Base-by-base conservation (phyloP, 2,888 invertebrate genomes). In the Hedya salicella region DNA sequence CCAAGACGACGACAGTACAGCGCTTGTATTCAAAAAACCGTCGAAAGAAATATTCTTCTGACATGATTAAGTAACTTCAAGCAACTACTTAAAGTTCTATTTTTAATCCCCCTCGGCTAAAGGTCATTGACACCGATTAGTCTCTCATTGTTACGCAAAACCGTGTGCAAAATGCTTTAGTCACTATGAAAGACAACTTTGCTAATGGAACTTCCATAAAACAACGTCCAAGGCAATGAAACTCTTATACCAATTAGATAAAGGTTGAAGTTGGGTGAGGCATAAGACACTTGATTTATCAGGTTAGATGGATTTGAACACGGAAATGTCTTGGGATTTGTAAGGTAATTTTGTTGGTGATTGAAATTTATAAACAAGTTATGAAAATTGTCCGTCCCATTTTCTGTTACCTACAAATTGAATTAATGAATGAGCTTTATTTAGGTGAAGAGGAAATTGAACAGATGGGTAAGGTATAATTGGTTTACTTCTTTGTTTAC, bases 111-210 rank as follows among this genome's bases (percentile, higher is more conserved):
- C 36, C 46, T 25, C 8, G 11, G 21, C 16, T 36, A 40, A 39
- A 39, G 62, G 46, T 54, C 54, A 48, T 39, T 48, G 62, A 54
- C 62, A 54, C 48, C 62, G 54, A 53, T 62, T 62, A 54, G 54
- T 39, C 21, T 39, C 25, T 25, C 25, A 62, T 62, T 54, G 62
- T 62, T 60, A 44, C 57, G 32, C 44, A 36, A 25, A 36, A 11
- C 36, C 8, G 36, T 11, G 36, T 36, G 13, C 36, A 50, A 30
- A 60, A 39, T 49, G 60, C 60, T 49, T 44, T 57, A 32, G 32
- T 57, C 57, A 57, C 8, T 36, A 3, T 56, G 57, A 57, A 57
- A 16, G 56, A 56, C 30, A 40, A 54, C 39, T 42, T 52, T 16
- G 25, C 42, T 56, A 56, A 56, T 56, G 56, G 56, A 40, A 49